phyloP scores from a whole-genome alignment of 2,888 invertebrate species.

The Strigamia maritima region DNA sequence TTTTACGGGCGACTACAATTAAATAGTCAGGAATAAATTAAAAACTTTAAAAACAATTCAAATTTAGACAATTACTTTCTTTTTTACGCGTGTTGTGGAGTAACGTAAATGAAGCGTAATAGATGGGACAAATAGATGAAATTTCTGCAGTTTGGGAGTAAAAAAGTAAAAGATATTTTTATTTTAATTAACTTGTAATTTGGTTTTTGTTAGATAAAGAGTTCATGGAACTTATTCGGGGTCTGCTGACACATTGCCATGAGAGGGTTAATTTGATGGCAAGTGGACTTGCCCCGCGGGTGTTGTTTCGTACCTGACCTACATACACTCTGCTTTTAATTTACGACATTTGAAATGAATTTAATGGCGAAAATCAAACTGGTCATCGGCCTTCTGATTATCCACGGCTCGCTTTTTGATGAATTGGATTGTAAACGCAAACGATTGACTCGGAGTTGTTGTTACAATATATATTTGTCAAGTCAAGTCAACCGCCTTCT shows the following conservation, averaged over 20 bases:
- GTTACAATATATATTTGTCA: neutral
- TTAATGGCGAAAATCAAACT: slow-evolving; percentile 25
- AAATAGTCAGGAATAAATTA: neutral
- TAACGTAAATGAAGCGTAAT: too few species aligned
- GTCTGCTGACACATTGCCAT: neutral
- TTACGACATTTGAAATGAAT: slow-evolving; percentile 17
- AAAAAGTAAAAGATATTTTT: too few species aligned
- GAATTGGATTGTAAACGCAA: too few species aligned
- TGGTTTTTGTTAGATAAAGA: neutral
- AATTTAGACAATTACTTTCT: too few species aligned
- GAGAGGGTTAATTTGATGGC: slow-evolving; percentile 21
- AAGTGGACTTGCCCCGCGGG: neutral
- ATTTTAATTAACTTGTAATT: neutral
- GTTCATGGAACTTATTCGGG: slow-evolving; percentile 22
- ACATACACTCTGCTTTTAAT: neutral
- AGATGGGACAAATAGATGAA: neutral
- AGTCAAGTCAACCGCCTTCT: neutral
- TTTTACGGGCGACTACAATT: neutral
- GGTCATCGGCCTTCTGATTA: slow-evolving; percentile 5
- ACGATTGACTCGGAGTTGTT: neutral
- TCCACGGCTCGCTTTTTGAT: neutral
- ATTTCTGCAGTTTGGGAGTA: too few species aligned
- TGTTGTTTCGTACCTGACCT: slow-evolving; percentile 26
- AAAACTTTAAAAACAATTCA: neutral
- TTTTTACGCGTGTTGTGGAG: too few species aligned